These are phyloP conservation scores for Drosophila quadrilineata DNA, from an alignment of 1,140 invertebrate genomes.

Conservation along the genomic window DNA sequence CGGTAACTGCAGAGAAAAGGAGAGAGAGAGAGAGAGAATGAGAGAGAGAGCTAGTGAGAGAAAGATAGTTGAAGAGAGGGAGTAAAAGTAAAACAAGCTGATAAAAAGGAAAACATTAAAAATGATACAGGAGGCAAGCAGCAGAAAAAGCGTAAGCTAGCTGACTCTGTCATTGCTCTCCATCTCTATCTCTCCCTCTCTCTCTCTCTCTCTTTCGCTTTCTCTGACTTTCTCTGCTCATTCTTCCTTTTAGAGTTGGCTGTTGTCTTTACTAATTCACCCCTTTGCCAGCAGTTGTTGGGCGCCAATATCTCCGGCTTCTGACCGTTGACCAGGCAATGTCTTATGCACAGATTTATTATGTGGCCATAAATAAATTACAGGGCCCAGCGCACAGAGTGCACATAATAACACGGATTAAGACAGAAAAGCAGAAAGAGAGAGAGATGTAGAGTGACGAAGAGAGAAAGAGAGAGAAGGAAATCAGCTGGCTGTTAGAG, in stretches of 20 bases:
- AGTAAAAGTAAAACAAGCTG: too few relatives aligned
- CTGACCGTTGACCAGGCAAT: constrained; percentile 42
- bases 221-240: background rate
- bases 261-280: background rate
- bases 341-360: constrained; percentile 77
- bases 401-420: constrained; percentile 37
- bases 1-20: too few relatives aligned
- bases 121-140: constrained; percentile 23
- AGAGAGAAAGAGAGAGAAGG: constrained; percentile 8
- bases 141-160: background rate
- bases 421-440: too few relatives aligned
- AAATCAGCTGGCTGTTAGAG: too few relatives aligned
- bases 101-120: constrained; percentile 56
- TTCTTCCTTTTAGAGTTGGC: background rate
- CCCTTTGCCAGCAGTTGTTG: constrained; percentile 12
- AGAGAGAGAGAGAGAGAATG: too few relatives aligned
- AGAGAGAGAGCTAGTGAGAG: too few relatives aligned
- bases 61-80: too few relatives aligned
- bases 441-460: background rate
- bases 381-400: constrained; percentile 55
- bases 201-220: background rate
- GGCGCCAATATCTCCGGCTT: background rate
- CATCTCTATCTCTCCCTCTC: background rate
- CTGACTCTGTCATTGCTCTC: too few relatives aligned
- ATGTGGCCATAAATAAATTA: constrained; percentile 79